These are phyloP conservation scores for Pangasius macronema DNA, from an alignment of 2,797 vertebrate genomes.

Conservation along the genomic window DNA sequence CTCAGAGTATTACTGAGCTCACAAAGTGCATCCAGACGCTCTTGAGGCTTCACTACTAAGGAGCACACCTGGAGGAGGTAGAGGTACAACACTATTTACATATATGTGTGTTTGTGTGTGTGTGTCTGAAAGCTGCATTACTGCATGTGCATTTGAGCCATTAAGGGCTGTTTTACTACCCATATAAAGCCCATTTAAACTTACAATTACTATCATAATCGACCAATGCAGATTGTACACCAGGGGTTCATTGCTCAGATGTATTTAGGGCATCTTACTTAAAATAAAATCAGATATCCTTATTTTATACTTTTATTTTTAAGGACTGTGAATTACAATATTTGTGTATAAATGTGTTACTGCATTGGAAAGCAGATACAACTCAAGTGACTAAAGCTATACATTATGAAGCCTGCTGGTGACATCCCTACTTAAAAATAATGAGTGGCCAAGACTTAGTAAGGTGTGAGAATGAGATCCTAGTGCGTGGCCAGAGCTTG, in stretches of 20 bases:
- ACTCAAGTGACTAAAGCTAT: background rate
- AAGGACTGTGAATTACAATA: background rate
- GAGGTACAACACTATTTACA: background rate
- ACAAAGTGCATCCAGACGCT: background rate
- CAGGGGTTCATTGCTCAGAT: background rate
- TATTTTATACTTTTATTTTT: background rate
- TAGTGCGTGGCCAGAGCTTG: background rate
- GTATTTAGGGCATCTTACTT: background rate
- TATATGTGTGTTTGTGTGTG: background rate
- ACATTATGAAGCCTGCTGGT: background rate
- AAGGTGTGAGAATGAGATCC: background rate
- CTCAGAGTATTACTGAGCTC: slow-evolving; percentile 15
- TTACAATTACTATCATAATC: background rate
- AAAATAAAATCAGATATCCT: background rate
- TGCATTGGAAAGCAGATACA: background rate
- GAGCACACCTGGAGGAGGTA: slow-evolving; percentile 11
- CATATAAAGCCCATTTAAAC: background rate
- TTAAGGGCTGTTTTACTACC: background rate
- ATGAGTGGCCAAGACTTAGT: background rate
- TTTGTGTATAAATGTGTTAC: background rate
- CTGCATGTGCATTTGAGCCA: background rate
- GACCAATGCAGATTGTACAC: background rate
- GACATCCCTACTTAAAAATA: background rate
- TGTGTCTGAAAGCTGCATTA: background rate
- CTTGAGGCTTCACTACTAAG: background rate